These are phyloP conservation scores for Hoplodrina blanda DNA, from an alignment of 2,888 invertebrate genomes.

Conservation along the genomic window DNA sequence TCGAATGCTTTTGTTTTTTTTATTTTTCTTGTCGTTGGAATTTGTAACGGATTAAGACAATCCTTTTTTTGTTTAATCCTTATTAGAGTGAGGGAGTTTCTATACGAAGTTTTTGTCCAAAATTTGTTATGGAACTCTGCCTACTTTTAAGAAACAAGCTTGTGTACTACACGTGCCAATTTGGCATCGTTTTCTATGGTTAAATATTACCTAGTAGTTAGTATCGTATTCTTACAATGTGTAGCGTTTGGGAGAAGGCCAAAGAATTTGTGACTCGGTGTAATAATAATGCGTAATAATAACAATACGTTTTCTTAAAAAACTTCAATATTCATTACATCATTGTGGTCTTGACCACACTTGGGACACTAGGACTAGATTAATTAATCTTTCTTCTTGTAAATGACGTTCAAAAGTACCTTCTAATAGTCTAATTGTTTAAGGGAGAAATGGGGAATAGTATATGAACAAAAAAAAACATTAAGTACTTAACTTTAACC, in stretches of 20 bases:
- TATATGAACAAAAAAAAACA: too few species aligned
- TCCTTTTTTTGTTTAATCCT: not conserved
- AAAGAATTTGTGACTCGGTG: conserved; percentile 27
- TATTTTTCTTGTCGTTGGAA: not conserved
- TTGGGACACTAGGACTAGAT: too few species aligned
- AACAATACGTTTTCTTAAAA: not conserved
- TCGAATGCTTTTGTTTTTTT: not conserved
- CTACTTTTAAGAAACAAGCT: not conserved
- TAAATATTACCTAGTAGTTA: conserved; percentile 17
- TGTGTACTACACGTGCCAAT: conserved; percentile 21
- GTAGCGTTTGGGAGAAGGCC: conserved; percentile 40
- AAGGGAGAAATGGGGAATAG: too few species aligned
- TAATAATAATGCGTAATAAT: not conserved
- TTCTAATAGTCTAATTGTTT: too few species aligned
- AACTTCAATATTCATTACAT: not conserved
- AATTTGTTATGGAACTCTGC: not conserved
- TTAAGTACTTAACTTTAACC: not conserved
- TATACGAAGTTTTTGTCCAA: not conserved
- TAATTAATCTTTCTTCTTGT: too few species aligned
- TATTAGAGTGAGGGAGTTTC: not conserved
- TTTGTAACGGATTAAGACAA: not conserved
- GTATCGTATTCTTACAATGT: conserved; percentile 29
- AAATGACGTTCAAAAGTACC: too few species aligned
- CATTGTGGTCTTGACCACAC: too few species aligned
- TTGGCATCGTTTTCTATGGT: conserved; percentile 30